Conservation (phyloP, 1,140 invertebrate genomes). For the Lepidurus arcticus region DNA sequence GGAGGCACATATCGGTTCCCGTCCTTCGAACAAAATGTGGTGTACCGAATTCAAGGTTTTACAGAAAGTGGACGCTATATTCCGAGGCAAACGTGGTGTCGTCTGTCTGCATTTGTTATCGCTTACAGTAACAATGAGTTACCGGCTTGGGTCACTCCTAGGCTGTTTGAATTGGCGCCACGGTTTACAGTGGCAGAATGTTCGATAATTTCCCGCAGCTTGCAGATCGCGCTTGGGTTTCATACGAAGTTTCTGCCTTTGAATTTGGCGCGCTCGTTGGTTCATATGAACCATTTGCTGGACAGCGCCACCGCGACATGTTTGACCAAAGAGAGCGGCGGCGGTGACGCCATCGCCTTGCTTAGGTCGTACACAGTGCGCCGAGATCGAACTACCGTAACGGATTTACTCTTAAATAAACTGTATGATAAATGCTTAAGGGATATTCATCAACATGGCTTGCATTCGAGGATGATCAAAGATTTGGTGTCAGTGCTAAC, state of each 20-base stretch:
- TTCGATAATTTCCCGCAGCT: constrained; percentile 34
- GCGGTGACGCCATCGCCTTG: not conserved
- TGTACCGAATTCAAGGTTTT: constrained; percentile 43
- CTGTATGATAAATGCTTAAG: constrained; percentile 14
- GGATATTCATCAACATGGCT: not conserved
- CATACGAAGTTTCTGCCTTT: constrained; percentile 39
- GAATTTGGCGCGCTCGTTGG: constrained; percentile 41
- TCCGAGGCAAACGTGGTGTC: constrained; percentile 13
- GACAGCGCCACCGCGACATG: not conserved
- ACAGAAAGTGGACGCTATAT: constrained; percentile 36
- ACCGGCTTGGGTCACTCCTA: constrained; percentile 33
- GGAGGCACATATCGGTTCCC: constrained; percentile 47
- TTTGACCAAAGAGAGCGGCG: not conserved
- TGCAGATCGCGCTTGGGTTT: constrained; percentile 32
- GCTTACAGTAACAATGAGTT: constrained; percentile 42
- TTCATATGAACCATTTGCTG: constrained; percentile 2
- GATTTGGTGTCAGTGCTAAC: not conserved
- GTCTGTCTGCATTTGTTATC: constrained; percentile 47
- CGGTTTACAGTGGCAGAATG: constrained; percentile 37
- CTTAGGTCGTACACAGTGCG: not conserved
- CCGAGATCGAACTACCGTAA: not conserved
- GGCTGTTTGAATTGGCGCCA: constrained; percentile 34
- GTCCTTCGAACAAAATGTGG: constrained; percentile 46
- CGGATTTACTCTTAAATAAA: constrained; percentile 2
- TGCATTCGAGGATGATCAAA: constrained; percentile 12